These are phyloP conservation scores for Gallirallus australis DNA, from an alignment of 2,797 vertebrate species.

Conservation along the genomic window DNA sequence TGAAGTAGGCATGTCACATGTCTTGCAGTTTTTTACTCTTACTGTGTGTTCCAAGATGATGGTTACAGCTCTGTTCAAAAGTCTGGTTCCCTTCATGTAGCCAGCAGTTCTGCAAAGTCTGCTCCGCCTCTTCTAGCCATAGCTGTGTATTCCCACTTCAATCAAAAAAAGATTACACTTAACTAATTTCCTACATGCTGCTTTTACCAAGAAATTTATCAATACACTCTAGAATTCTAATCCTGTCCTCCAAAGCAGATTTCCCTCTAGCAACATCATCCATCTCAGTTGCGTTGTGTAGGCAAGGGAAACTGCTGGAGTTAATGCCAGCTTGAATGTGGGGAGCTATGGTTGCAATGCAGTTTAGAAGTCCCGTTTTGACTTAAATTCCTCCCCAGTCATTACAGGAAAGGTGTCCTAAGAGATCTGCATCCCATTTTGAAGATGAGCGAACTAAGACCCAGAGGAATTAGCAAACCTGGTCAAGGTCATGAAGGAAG, in stretches of 20 bases:
- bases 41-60: background rate
- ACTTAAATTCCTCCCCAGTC: background rate
- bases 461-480: background rate
- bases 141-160: background rate
- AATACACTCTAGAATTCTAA: background rate
- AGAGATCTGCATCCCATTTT: background rate
- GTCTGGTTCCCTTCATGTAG: background rate
- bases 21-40: background rate
- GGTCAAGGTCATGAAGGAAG: background rate
- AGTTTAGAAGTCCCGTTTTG: background rate
- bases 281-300: background rate
- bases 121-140: background rate
- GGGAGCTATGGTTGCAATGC: background rate
- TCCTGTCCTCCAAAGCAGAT: background rate
- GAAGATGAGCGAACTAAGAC: background rate
- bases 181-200: background rate
- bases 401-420: background rate
- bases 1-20: conserved; percentile 12
- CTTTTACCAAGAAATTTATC: background rate
- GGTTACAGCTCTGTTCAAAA: background rate
- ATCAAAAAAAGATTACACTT: background rate
- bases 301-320: background rate
- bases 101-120: background rate
- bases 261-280: background rate
- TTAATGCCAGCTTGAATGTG: background rate